Percentiles rank a stretch among this genome's conserved stretches.
Conservation (phyloP, 2,888 invertebrate genomes). For the Mimas tiliae region DNA sequence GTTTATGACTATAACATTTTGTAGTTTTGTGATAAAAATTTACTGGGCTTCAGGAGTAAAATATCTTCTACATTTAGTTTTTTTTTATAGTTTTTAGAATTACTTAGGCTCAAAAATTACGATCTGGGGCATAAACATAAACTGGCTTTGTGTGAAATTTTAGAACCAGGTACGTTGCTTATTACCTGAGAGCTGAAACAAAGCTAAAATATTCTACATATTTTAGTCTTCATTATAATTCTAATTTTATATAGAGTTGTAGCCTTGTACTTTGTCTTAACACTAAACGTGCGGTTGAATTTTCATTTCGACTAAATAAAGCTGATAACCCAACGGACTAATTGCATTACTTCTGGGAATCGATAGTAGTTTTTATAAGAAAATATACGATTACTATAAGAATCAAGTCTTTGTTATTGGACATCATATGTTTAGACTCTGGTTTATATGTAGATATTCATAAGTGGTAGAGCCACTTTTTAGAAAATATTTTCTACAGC, state of each 20-base stretch:
- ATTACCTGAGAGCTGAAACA: background rate
- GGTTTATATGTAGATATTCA: too few species aligned
- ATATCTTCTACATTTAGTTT: background rate
- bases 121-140: slow-evolving; percentile 10
- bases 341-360: too few species aligned
- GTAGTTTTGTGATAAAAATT: background rate
- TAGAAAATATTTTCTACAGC: too few species aligned
- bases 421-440: too few species aligned
- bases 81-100: too few species aligned
- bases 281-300: background rate
- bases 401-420: too few species aligned
- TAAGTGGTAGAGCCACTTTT: too few species aligned
- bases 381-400: too few species aligned
- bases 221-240: slow-evolving; percentile 7
- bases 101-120: background rate
- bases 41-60: background rate
- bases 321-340: too few species aligned
- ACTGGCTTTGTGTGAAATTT: slow-evolving; percentile 8
- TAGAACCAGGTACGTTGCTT: background rate
- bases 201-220: background rate
- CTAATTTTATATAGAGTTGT: background rate
- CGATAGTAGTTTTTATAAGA: too few species aligned
- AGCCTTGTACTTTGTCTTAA: background rate
- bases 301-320: background rate
- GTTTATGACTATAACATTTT: background rate